Evolutionary conservation across 2,113 vertebrate species (phyloP).

Genomic region (Oreotrochilus melanogaster): DNA sequence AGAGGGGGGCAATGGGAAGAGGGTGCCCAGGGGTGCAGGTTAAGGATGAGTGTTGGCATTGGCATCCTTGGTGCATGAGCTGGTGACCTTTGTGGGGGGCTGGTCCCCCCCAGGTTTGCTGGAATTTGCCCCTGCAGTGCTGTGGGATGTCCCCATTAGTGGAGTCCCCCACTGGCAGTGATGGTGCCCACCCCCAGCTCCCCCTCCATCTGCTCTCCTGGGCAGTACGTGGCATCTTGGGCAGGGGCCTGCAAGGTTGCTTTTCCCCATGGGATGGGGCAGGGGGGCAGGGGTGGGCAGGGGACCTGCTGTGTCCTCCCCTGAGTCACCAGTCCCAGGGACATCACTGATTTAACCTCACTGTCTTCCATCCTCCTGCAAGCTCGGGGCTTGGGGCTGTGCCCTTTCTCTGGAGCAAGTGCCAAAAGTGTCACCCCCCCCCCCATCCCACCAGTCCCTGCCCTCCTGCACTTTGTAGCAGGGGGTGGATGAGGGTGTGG

Average conservation of each 20-base stretch:
- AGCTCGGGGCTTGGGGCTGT: background rate
- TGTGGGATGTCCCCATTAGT: background rate
- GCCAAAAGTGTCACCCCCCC: slow-evolving; percentile 10
- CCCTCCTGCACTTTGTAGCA: background rate
- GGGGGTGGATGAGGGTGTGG: background rate
- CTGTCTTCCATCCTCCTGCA: background rate
- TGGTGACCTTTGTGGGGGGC: background rate
- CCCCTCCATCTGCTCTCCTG: background rate
- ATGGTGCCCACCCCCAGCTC: background rate
- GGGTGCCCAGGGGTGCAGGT: background rate
- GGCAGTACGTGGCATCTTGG: background rate
- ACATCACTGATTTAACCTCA: background rate
- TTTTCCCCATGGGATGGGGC: background rate
- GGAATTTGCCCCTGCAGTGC: background rate
- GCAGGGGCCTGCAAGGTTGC: accelerated
- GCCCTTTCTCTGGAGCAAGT: slow-evolving; percentile 56
- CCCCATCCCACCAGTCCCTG: accelerated
- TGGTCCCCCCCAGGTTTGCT: accelerated
- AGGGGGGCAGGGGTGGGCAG: background rate
- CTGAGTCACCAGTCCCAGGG: background rate
- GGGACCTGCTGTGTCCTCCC: background rate
- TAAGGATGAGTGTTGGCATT: background rate
- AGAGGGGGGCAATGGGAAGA: background rate
- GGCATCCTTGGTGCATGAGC: background rate
- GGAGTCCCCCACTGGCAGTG: background rate